Evolutionary conservation across 2,113 vertebrate species (phyloP), one percentile per base, ranked within the genome.

Genomic region (Pandion haliaetus): DNA sequence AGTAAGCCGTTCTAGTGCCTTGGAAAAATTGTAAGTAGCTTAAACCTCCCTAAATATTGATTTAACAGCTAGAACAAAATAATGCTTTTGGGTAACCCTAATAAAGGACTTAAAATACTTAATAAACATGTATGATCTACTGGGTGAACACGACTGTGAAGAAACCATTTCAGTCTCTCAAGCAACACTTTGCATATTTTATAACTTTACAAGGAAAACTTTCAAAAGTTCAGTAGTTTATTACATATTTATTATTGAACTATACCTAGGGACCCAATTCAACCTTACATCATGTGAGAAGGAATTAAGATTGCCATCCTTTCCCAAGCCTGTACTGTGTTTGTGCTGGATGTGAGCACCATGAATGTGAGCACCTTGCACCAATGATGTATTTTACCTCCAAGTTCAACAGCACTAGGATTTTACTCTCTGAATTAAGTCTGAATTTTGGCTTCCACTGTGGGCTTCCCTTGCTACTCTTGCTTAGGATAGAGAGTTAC

Each of bases 191-290:
- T 55, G 69, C 59, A 88, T 58, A 86, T 76, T 88, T 90, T 88
- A 69, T 86, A 95, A 88, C 57, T 91, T 95, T 67, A 90, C 87
- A 86, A 76, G 83, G 88, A 95, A 91, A 80, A 71, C 34, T 82
- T 72, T 74, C 74, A 86, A 70, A 90, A 74, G 45, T 85, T 82
- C 65, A 92, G 45, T 79, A 58, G 80, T 66, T 82, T 86, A 86
- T 93, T 80, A 91, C 70, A 73, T 86, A 92, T 86, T 86, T 95
- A 88, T 93, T 91, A 74, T 89, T 85, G 63, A 91, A 66, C 38
- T 57, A 54, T 70, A 76, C 57, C 69, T 49, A 88, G 73, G 32
- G 88, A 87, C 32, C 8, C 25, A 78, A 79, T 73, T 83, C 57
- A 90, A 81, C 70, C 45, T 59, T 65, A n/a, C 26, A 71, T 52